These are phyloP conservation scores for Beris morrisii DNA, from an alignment of 2,888 invertebrate species.

Conservation along the genomic window DNA sequence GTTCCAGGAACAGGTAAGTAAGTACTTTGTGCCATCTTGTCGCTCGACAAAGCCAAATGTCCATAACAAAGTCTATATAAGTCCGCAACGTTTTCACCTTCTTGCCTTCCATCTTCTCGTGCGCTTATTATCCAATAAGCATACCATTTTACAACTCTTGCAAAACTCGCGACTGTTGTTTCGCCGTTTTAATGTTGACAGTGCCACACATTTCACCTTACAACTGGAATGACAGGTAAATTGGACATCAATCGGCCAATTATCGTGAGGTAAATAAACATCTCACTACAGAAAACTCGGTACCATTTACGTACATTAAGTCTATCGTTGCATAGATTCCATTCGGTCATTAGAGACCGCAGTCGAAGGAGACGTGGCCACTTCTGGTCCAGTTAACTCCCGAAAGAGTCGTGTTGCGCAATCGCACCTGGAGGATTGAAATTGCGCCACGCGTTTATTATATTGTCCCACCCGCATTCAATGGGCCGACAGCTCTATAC, in stretches of 20 bases:
- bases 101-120: slow-evolving; percentile 20
- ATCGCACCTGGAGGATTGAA: slow-evolving; percentile 7
- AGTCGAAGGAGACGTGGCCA: no score
- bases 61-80: no score
- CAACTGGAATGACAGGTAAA: slow-evolving; percentile 28
- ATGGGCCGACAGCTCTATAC: not conserved
- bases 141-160: slow-evolving; percentile 25
- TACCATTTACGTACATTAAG: slow-evolving; percentile 12
- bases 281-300: slow-evolving; percentile 4
- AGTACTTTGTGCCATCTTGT: no score
- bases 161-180: slow-evolving; percentile 16
- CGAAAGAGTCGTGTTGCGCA: slow-evolving; percentile 11
- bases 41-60: no score
- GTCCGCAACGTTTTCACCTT: slow-evolving; percentile 12
- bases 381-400: not conserved
- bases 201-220: slow-evolving; percentile 30
- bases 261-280: slow-evolving; percentile 30
- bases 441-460: slow-evolving; percentile 9
- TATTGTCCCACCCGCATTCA: slow-evolving; percentile 3
- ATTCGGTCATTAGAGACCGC: slow-evolving; percentile 1
- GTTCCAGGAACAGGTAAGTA: no score
- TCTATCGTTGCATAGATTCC: slow-evolving; percentile 12
- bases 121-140: slow-evolving; percentile 27
- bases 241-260: slow-evolving; percentile 33
- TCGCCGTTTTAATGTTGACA: slow-evolving; percentile 20